Percentiles rank a stretch among this genome's conserved stretches.
These are phyloP conservation scores for Sebastes vulpes DNA, from an alignment of 2,797 vertebrate genomes.

Conservation along the genomic window DNA sequence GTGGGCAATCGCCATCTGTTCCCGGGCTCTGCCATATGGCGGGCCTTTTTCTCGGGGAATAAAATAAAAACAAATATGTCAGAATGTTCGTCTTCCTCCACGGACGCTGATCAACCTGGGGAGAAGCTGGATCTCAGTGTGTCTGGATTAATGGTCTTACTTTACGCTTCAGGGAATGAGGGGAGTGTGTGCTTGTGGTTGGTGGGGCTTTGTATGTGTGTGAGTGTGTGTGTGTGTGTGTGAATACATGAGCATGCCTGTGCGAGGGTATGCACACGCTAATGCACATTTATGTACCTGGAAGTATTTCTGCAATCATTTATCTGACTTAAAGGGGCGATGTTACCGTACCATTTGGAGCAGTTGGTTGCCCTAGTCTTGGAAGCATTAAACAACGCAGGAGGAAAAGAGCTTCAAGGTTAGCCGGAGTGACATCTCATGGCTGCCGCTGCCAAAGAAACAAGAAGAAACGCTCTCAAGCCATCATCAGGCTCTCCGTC, in stretches of 20 bases:
- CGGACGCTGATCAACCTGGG: conserved; percentile 87
- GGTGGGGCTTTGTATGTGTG: conserved; percentile 23
- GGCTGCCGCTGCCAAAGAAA: conserved; percentile 72
- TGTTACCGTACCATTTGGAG: conserved; percentile 48
- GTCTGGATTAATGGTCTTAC: conserved; percentile 84
- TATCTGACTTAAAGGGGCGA: conserved; percentile 65
- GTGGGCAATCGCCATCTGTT: conserved; percentile 91
- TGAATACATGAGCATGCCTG: conserved; percentile 21
- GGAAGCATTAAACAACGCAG: conserved; percentile 69
- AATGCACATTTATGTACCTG: conserved; percentile 61
- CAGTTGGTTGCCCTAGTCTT: conserved; percentile 64
- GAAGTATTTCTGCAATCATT: conserved; percentile 69
- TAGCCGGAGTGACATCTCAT: conserved; percentile 78
- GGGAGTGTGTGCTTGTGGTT: conserved; percentile 43
- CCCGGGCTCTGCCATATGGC: conserved; percentile 89
- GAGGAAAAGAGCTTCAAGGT: conserved; percentile 71
- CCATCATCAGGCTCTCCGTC: conserved; percentile 77
- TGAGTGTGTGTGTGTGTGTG: conserved; percentile 32
- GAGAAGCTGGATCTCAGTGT: conserved; percentile 84
- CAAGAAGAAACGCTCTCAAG: conserved; percentile 77
- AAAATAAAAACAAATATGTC: conserved; percentile 93
- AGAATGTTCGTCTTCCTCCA: conserved; percentile 89
- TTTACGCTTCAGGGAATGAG: conserved; percentile 74
- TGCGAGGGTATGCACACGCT: conserved; percentile 45
- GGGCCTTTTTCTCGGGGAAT: conserved; percentile 88